Evolutionary conservation across 2,113 vertebrate genomes (phyloP).

Genomic region (Pollimyrus isidori): DNA sequence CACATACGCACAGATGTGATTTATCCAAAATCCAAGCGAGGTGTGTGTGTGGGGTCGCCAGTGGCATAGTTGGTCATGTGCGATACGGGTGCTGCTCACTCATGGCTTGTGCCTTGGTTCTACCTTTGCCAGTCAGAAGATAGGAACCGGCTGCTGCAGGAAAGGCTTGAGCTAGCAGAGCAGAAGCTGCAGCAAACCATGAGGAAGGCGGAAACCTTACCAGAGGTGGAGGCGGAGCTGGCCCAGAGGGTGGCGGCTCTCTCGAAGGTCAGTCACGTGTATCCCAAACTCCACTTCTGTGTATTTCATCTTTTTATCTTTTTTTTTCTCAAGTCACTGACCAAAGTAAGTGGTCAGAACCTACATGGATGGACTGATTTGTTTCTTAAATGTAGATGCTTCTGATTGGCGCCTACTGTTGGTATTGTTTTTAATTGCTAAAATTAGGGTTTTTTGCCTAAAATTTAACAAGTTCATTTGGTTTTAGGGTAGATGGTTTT

Average conservation of each 20-base stretch:
- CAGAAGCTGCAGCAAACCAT: conserved; percentile 94
- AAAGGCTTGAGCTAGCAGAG: conserved; percentile 88
- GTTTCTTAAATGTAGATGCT: neutral
- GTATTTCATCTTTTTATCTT: neutral
- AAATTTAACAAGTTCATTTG: neutral
- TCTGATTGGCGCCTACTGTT: neutral
- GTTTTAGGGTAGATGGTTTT: neutral
- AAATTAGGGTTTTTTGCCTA: neutral
- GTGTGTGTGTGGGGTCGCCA: neutral
- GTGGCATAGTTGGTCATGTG: neutral
- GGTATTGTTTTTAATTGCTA: neutral
- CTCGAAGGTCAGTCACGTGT: conserved; percentile 69
- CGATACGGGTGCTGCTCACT: neutral
- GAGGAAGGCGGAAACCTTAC: conserved; percentile 89
- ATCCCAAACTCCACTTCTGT: neutral
- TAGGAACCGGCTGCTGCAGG: conserved; percentile 83
- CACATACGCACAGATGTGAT: neutral
- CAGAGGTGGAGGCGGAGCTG: conserved; percentile 91
- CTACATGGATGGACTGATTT: neutral
- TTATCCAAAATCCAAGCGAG: neutral
- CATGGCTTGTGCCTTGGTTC: neutral
- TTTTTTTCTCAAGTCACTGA: neutral
- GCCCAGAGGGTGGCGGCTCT: conserved; percentile 92
- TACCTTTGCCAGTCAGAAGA: conserved; percentile 73
- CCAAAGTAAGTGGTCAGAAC: neutral